Evolutionary conservation across 2,888 invertebrate species (phyloP).

Genomic region (Coenonympha arcania): DNA sequence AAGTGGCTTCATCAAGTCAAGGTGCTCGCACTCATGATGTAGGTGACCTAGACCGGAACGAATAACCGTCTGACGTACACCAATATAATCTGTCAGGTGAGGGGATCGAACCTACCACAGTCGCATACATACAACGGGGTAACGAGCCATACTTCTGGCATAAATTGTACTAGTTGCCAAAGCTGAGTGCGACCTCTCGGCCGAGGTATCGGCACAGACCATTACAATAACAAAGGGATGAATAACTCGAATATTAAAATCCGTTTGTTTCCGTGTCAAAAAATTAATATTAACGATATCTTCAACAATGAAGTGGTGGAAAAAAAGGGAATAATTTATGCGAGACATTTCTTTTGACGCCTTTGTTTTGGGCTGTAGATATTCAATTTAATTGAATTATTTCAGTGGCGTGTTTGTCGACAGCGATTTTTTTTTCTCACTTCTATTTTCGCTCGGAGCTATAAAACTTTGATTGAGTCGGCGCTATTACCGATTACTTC

Average conservation of each 20-base stretch:
- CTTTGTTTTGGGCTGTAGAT: constrained; percentile 56
- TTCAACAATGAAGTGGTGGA: constrained; percentile 61
- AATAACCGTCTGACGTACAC: constrained; percentile 10
- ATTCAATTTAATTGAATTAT: constrained; percentile 58
- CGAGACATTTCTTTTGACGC: constrained; percentile 68
- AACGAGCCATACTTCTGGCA: constrained; percentile 12
- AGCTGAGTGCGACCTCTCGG: constrained; percentile 13
- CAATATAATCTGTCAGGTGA: constrained; percentile 13
- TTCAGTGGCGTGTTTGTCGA: constrained; percentile 19
- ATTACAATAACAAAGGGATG: constrained; percentile 70
- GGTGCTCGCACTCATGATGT: background rate
- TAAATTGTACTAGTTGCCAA: constrained; percentile 16
- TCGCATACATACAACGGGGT: constrained; percentile 8
- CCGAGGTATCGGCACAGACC: constrained; percentile 37
- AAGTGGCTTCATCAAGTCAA: background rate
- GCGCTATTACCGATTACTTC: constrained; percentile 23
- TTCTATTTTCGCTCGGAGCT: constrained; percentile 7
- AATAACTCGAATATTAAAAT: constrained; percentile 63
- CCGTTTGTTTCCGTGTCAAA: constrained; percentile 69
- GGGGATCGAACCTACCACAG: constrained; percentile 16
- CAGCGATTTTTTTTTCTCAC: constrained; percentile 5
- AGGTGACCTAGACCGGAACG: constrained; percentile 15
- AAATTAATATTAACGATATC: constrained; percentile 75
- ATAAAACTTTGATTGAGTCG: constrained; percentile 16
- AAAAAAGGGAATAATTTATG: constrained; percentile 69